Evolutionary conservation across 2,888 invertebrate species (phyloP).

Genomic region (Platycnemis pennipes): DNA sequence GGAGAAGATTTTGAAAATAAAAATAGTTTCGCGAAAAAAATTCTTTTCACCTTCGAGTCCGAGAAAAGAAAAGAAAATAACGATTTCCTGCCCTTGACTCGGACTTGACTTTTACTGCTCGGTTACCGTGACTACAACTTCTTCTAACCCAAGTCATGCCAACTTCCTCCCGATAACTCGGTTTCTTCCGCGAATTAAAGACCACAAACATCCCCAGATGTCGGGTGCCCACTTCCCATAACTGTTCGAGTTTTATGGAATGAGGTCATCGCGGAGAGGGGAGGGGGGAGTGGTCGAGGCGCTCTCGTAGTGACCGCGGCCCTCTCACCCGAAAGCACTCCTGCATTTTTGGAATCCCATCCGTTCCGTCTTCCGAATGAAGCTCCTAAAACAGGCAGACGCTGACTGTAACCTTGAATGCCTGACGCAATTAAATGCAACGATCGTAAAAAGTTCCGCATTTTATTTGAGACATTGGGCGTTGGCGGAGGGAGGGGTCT

Average conservation of each 20-base stretch:
- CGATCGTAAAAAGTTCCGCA: too few species aligned
- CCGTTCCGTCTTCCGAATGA: background rate
- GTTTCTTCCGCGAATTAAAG: constrained; percentile 5
- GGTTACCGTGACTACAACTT: background rate
- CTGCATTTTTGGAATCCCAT: background rate
- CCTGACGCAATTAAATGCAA: too few species aligned
- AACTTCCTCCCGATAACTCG: background rate
- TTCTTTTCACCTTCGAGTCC: too few species aligned
- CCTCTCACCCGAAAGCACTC: background rate
- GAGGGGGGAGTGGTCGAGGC: background rate
- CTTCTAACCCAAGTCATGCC: background rate
- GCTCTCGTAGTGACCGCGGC: background rate
- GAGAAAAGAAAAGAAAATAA: too few species aligned
- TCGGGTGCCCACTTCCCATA: background rate
- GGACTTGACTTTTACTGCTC: background rate
- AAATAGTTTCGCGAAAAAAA: too few species aligned
- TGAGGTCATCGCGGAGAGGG: background rate
- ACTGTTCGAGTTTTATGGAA: background rate
- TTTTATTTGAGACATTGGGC: too few species aligned
- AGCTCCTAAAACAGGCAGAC: too few species aligned
- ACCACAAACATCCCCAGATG: background rate
- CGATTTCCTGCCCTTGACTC: too few species aligned
- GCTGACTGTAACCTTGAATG: too few species aligned
- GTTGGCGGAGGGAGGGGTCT: too few species aligned
- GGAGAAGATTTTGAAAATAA: too few species aligned